Conservation (phyloP, 2,797 vertebrate genomes). For the Ctenosaura bakeri region DNA sequence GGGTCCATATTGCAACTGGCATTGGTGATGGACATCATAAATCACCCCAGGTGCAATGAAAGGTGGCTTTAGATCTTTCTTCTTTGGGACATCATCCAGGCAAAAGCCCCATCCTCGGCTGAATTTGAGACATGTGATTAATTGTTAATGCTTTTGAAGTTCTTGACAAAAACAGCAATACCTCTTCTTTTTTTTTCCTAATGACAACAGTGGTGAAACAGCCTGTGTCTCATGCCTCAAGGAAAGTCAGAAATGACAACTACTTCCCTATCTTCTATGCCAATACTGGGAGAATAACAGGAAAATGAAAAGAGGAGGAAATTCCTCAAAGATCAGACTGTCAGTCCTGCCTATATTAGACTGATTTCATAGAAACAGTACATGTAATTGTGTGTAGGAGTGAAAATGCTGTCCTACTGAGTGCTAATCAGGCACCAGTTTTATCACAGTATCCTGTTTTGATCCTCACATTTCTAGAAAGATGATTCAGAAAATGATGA, state of each 20-base stretch:
- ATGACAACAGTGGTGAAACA: not conserved
- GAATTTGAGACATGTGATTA: conserved; percentile 46
- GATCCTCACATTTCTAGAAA: conserved; percentile 1
- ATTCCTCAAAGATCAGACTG: not conserved
- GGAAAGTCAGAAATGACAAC: not conserved
- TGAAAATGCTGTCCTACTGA: conserved; percentile 7
- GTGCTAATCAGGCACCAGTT: not conserved
- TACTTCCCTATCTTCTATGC: not conserved
- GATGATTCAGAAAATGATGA: conserved; percentile 18
- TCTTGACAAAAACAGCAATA: not conserved
- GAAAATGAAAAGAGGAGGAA: not conserved
- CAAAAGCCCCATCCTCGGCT: conserved; percentile 98
- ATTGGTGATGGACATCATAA: conserved; percentile 96
- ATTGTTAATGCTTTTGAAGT: conserved; percentile 8
- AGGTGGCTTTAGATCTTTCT: conserved; percentile 90
- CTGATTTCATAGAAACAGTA: not conserved
- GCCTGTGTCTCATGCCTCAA: not conserved
- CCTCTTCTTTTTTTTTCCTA: not conserved
- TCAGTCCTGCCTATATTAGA: not conserved
- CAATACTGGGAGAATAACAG: conserved; percentile 1
- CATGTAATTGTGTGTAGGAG: not conserved
- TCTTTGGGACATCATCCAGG: conserved; percentile 93
- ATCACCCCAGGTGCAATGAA: conserved; percentile 91
- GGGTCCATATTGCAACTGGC: conserved; percentile 95
- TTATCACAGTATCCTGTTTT: conserved; percentile 26